These are phyloP conservation scores for Anguilla pacifica DNA, from an alignment of 2,797 vertebrate species.

Conservation along the genomic window DNA sequence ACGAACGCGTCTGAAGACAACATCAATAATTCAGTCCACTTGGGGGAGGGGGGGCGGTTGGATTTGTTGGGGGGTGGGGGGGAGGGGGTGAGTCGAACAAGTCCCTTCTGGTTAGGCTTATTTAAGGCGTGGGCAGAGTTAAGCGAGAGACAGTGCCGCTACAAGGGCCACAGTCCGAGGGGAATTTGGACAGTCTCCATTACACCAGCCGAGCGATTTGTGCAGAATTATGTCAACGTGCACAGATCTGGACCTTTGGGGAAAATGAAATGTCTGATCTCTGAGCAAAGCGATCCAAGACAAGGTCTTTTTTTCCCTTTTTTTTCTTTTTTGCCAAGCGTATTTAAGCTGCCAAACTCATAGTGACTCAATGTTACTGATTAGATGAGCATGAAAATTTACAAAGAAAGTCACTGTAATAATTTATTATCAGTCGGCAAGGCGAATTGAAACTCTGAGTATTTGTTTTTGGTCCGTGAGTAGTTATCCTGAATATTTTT, in stretches of 20 bases:
- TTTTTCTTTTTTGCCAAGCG: conserved; percentile 50
- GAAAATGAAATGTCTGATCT: conserved; percentile 74
- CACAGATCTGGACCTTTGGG: conserved; percentile 73
- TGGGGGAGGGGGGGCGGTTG: conserved; percentile 67
- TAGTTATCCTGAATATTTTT: not conserved
- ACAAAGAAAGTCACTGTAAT: conserved; percentile 19
- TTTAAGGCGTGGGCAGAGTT: conserved; percentile 84
- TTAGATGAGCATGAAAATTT: conserved; percentile 34
- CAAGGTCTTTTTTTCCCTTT: conserved; percentile 39
- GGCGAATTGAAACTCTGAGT: not conserved
- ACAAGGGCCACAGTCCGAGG: conserved; percentile 76
- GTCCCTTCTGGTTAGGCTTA: conserved; percentile 88
- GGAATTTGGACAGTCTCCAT: conserved; percentile 82
- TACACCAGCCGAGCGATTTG: conserved; percentile 76
- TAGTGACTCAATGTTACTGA: conserved; percentile 42
- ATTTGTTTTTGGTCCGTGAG: not conserved
- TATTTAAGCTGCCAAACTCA: conserved; percentile 57
- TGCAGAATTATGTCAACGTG: conserved; percentile 76
- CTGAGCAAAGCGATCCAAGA: conserved; percentile 71
- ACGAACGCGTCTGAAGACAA: conserved; percentile 80
- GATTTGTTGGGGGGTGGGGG: not conserved
- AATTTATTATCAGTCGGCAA: conserved; percentile 18
- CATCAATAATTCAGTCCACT: conserved; percentile 94
- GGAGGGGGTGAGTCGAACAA: conserved; percentile 74
- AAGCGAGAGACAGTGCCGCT: conserved; percentile 79